These are phyloP conservation scores for Ypsolopha scabrella DNA, from an alignment of 2,888 invertebrate species.

Conservation along the genomic window DNA sequence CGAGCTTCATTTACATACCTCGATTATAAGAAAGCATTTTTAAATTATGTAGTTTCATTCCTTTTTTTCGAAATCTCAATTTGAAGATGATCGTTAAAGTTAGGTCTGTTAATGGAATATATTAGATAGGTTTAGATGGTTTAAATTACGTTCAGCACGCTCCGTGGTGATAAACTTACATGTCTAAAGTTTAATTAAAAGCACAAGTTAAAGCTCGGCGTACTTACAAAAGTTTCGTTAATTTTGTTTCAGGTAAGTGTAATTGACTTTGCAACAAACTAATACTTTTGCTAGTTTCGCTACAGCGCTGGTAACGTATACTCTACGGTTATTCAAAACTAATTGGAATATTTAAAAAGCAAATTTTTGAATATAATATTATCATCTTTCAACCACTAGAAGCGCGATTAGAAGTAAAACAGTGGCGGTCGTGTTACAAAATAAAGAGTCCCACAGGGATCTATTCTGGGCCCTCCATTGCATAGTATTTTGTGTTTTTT, in stretches of 20 bases:
- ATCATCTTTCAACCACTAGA: constrained; percentile 18
- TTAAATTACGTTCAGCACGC: neutral
- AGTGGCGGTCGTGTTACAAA: constrained; percentile 40
- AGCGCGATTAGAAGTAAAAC: constrained; percentile 26
- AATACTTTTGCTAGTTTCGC: neutral
- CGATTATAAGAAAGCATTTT: constrained; percentile 7
- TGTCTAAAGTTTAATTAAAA: no score
- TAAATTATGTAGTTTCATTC: constrained; percentile 2
- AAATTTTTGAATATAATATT: constrained; percentile 1
- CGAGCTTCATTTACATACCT: constrained; percentile 7
- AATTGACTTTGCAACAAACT: neutral
- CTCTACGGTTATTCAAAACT: neutral
- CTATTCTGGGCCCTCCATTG: constrained; percentile 54
- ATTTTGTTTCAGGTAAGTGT: constrained; percentile 20
- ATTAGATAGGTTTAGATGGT: neutral
- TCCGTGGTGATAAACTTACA: no score
- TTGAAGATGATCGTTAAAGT: neutral
- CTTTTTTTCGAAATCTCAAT: neutral
- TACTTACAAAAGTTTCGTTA: neutral
- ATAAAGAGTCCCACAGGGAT: constrained; percentile 61
- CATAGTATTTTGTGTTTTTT: constrained; percentile 38
- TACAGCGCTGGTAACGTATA: neutral
- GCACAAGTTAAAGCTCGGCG: no score
- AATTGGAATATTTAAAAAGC: neutral
- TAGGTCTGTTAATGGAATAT: neutral